These are phyloP conservation scores for Dasyurus viverrinus DNA, from an alignment of 2,113 vertebrate species.

Conservation along the genomic window DNA sequence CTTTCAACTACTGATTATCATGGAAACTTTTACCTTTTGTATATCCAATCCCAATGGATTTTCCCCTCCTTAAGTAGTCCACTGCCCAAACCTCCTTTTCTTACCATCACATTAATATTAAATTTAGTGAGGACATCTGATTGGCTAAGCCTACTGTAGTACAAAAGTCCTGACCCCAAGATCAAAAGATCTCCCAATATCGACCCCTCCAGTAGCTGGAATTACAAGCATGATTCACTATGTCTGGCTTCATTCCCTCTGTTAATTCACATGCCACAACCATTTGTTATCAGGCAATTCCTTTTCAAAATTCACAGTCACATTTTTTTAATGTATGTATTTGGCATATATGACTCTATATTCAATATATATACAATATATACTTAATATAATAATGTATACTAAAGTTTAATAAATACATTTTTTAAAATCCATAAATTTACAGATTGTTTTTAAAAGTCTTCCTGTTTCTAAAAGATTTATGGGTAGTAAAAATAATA, in stretches of 20 bases:
- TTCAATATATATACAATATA: neutral
- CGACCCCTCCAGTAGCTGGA: neutral
- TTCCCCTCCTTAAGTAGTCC: neutral
- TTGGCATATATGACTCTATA: neutral
- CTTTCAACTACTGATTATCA: neutral
- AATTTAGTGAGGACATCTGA: neutral
- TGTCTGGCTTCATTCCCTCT: neutral
- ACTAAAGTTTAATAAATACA: neutral
- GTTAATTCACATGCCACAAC: neutral
- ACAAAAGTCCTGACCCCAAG: neutral
- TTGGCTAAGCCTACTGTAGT: neutral
- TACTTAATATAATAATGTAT: neutral
- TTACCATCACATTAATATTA: neutral
- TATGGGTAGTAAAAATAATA: neutral
- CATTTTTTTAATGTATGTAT: neutral
- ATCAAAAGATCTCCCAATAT: neutral
- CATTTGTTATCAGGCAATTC: neutral
- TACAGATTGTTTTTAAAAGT: constrained; percentile 35
- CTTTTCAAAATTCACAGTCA: neutral
- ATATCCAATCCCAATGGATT: neutral
- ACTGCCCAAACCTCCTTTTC: neutral
- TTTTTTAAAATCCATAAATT: constrained; percentile 26
- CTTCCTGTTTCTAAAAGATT: constrained; percentile 10
- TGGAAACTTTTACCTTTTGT: neutral
- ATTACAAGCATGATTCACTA: neutral